Conservation (phyloP, 1,140 invertebrate genomes). For the Dryas iulia region DNA sequence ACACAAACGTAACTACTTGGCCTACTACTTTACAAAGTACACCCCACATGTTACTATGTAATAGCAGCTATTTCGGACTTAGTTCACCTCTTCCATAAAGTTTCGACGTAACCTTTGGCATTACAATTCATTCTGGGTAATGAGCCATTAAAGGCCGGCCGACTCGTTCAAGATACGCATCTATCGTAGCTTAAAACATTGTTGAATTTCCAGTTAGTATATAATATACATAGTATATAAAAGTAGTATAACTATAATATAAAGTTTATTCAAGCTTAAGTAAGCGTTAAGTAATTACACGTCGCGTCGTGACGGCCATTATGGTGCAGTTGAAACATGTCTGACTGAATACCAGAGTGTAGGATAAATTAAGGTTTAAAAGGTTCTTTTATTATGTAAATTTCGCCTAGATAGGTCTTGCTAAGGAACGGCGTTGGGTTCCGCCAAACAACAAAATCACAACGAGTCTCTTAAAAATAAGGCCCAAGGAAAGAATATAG, state of each 20-base stretch:
- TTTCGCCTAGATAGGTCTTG: too few relatives aligned
- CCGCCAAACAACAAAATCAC: too few relatives aligned
- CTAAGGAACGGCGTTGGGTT: too few relatives aligned
- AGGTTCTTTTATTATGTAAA: too few relatives aligned
- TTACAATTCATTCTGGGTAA: slow-evolving; percentile 20
- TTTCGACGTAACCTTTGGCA: slow-evolving; percentile 9
- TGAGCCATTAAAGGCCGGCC: slow-evolving; percentile 20
- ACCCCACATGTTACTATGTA: neutral
- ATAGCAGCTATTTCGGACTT: neutral
- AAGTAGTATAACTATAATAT: neutral
- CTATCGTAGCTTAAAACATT: neutral
- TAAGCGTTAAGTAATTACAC: neutral
- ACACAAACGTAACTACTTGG: neutral
- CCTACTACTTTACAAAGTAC: neutral
- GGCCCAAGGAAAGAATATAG: too few relatives aligned
- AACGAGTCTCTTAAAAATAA: too few relatives aligned
- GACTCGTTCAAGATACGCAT: slow-evolving; percentile 1
- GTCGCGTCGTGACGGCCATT: too few relatives aligned
- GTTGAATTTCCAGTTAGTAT: neutral
- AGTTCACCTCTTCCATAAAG: slow-evolving; percentile 1
- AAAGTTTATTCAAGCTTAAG: neutral
- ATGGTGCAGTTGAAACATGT: too few relatives aligned
- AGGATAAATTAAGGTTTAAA: too few relatives aligned
- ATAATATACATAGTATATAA: neutral
- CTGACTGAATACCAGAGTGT: too few relatives aligned